These are phyloP conservation scores for Amaurobius ferox DNA, from an alignment of 2,888 invertebrate species.

Conservation along the genomic window DNA sequence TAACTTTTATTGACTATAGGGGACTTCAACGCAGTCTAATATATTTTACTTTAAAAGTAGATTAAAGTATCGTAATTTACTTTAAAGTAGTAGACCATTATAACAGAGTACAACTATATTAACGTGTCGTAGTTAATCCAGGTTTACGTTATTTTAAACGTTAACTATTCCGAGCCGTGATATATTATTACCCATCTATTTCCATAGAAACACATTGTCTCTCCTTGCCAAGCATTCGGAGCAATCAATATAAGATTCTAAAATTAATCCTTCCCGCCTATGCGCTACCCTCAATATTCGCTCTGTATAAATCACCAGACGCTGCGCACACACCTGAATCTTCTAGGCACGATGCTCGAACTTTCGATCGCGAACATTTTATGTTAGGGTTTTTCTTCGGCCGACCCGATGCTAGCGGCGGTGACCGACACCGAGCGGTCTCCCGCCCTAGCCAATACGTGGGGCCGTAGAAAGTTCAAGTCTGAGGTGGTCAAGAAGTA, in stretches of 20 bases:
- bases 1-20: no score
- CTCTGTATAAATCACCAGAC: constrained; percentile 1
- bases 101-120: no score
- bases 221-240: background rate
- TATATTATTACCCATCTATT: no score
- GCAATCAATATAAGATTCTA: background rate
- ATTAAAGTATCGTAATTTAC: no score
- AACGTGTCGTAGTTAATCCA: no score
- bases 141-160: no score
- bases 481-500: background rate
- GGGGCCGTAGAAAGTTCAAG: background rate
- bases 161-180: no score
- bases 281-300: background rate
- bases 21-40: no score
- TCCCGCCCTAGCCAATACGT: background rate
- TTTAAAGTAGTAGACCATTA: no score
- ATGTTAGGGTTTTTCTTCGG: background rate
- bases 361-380: background rate
- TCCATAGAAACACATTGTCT: background rate
- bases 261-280: constrained; percentile 3
- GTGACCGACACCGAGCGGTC: background rate
- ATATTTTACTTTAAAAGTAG: no score
- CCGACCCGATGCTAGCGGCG: constrained; percentile 14
- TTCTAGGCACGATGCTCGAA: background rate
- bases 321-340: constrained; percentile 2